phyloP scores from a whole-genome alignment of 2,888 invertebrate genomes.

The Sipunculus nudus region DNA sequence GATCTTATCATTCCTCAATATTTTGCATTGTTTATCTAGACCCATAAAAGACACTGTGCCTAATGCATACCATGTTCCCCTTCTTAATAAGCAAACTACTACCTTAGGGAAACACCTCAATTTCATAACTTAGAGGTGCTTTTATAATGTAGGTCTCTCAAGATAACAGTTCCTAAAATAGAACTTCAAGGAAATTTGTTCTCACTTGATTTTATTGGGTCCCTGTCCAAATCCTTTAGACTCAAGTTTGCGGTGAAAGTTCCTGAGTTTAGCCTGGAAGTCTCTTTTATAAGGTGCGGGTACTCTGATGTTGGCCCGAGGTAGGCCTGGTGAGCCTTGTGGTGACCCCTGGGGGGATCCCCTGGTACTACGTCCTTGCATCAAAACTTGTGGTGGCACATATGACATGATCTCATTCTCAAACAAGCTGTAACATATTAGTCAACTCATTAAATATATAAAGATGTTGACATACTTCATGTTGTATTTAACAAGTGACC shows the following conservation, averaged over 20 bases:
- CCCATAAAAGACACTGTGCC: too few species aligned
- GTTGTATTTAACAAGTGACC: too few species aligned
- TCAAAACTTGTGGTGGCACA: constrained; percentile 72
- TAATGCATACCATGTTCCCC: too few species aligned
- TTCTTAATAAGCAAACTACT: too few species aligned
- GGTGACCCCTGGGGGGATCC: constrained; percentile 77
- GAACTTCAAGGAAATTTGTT: too few species aligned
- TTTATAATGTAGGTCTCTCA: too few species aligned
- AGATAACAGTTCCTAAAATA: too few species aligned
- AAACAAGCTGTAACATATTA: constrained; percentile 79
- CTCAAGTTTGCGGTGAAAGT: constrained; percentile 93
- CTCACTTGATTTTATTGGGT: constrained; percentile 94
- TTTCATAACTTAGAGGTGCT: too few species aligned
- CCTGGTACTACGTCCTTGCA: constrained; percentile 51
- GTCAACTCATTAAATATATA: not conserved
- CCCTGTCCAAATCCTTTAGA: constrained; percentile 97
- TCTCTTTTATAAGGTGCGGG: constrained; percentile 91
- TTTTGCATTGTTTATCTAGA: too few species aligned
- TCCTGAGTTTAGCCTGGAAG: constrained; percentile 93
- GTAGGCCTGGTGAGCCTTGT: constrained; percentile 75
- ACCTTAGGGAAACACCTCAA: too few species aligned
- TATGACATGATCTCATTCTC: constrained; percentile 99
- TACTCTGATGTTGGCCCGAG: constrained; percentile 77
- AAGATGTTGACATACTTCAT: too few species aligned
- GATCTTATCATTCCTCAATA: too few species aligned